These are phyloP conservation scores for Gymnocypris eckloni DNA, from an alignment of 2,797 vertebrate genomes.

Conservation along the genomic window DNA sequence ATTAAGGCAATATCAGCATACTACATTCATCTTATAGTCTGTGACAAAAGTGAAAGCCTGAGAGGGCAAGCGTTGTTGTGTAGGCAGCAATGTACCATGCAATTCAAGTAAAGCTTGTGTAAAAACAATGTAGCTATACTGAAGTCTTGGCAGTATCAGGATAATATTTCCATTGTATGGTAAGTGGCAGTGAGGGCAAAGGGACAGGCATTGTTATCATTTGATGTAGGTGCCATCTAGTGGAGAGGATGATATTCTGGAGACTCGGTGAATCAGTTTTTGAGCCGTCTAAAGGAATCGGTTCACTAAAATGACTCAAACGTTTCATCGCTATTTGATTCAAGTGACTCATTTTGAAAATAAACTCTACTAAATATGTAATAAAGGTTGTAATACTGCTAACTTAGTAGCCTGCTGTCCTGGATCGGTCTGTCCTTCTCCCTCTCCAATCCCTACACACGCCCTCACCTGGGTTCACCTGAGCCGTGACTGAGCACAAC, in stretches of 20 bases:
- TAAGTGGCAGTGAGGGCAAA: neutral
- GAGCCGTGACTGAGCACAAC: no score
- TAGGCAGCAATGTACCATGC: neutral
- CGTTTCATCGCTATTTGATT: neutral
- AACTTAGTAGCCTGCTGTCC: no score
- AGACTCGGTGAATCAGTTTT: neutral
- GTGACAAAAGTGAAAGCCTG: neutral
- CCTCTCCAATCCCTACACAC: no score
- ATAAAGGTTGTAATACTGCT: no score
- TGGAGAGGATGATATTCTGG: conserved; percentile 62
- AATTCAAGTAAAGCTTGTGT: neutral
- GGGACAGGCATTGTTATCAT: conserved; percentile 57
- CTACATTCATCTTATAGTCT: neutral
- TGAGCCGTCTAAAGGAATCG: neutral
- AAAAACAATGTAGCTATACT: neutral
- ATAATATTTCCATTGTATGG: neutral
- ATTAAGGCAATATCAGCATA: neutral
- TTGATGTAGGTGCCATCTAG: conserved; percentile 79
- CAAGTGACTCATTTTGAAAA: neutral
- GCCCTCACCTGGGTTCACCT: no score
- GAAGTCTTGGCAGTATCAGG: neutral
- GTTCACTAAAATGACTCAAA: neutral
- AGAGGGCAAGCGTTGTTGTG: neutral
- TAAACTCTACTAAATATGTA: neutral
- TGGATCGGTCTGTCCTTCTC: no score